Base-by-base conservation (phyloP, 2,888 invertebrate genomes). In the Hemistola chrysoprasaria region DNA sequence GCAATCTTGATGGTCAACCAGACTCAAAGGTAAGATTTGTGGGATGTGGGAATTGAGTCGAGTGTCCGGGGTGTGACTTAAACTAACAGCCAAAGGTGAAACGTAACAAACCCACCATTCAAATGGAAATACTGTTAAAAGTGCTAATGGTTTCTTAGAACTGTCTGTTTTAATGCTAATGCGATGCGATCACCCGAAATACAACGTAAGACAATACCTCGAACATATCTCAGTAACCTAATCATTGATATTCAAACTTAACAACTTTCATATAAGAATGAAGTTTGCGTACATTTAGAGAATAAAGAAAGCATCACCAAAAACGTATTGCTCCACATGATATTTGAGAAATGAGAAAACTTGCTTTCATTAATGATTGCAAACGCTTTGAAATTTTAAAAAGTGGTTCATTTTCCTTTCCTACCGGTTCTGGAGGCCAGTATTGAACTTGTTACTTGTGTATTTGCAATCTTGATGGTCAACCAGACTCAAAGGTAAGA, bases 91-190 rank as follows among this genome's bases (percentile, higher is more conserved):
- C 33, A 27, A 41, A 52, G 52, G 52, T 45, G 40, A 40, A 49
- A 31, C 32, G 42, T 50, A 49, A 53, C 45, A 47, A 16, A 37
- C 22, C 24, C 29, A 33, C 29, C 16, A 34, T 24, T 34, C 31
- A 32, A 32, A 35, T 37, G 22, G 32, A 38, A 46, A 35, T 34
- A 35, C 25, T 37, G 40, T 44, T 40, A 38, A 37, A 38, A 44
- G 32, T 40, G 46, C 35, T 50, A 50, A 52, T 52, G 44, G 40
- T 39, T 49, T 36, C 26, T 23, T 41, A 11, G 29, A 23, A 38
- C 11, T 38, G 44, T 49, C 49, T 39, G 46, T 39, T 42, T 36
- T 24, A 29, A 36, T 36, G 23, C 26, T 41, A 40, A 31, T 35
- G 34, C 41, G 25, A 37, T 39, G 34, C 30, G 35, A 23, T 36